These are phyloP conservation scores for Euleptes europaea DNA, from an alignment of 2,113 vertebrate species.

Conservation along the genomic window DNA sequence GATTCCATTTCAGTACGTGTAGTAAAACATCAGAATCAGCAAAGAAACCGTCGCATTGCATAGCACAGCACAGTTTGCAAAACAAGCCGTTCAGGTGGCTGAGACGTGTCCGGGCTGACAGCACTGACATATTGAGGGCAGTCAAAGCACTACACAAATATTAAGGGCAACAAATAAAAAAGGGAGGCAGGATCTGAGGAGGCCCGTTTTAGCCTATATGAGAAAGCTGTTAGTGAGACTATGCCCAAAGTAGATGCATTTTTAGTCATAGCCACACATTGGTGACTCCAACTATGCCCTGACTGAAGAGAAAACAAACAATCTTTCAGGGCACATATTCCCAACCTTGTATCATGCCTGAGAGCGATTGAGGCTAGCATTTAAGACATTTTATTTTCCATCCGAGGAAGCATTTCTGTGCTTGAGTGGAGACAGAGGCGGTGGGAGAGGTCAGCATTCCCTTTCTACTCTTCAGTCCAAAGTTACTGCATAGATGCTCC, in stretches of 20 bases:
- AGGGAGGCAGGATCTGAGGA: fast-evolving
- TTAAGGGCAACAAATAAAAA: not conserved
- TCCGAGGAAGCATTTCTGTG: not conserved
- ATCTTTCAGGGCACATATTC: not conserved
- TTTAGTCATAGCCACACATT: not conserved
- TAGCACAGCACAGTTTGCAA: no score
- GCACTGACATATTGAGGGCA: not conserved
- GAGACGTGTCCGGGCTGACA: no score
- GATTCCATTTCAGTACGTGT: no score
- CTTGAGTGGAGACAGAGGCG: no score
- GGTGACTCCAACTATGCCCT: not conserved
- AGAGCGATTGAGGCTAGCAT: not conserved
- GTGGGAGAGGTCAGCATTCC: not conserved
- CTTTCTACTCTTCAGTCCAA: not conserved
- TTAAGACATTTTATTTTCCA: not conserved
- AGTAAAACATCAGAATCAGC: no score
- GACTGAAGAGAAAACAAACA: not conserved
- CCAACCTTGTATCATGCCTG: not conserved
- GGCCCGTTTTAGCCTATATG: not conserved
- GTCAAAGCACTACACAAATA: not conserved
- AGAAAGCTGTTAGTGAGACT: not conserved
- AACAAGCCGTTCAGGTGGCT: no score
- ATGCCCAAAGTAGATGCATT: not conserved
- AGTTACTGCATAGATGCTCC: not conserved
- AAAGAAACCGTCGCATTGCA: no score